phyloP scores from a whole-genome alignment of 2,113 vertebrate species.

The Ictalurus furcatus region DNA sequence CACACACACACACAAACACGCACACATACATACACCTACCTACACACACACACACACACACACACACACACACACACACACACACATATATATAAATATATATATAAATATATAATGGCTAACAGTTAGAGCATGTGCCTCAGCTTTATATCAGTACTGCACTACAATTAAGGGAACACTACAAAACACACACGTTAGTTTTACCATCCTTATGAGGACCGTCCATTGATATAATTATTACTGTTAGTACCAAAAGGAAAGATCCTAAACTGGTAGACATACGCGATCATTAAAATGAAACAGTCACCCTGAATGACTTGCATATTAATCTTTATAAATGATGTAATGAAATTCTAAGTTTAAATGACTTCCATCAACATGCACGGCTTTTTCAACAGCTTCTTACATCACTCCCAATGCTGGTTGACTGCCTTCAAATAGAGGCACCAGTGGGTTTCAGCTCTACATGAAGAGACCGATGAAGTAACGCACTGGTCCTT shows the following conservation, averaged over 20 bases:
- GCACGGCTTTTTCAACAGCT: neutral
- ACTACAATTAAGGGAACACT: conserved; percentile 30
- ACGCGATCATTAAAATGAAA: neutral
- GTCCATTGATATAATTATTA: neutral
- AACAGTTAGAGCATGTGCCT: conserved; percentile 19
- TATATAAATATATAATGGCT: conserved; percentile 45
- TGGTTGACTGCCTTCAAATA: neutral
- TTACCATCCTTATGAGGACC: neutral
- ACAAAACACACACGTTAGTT: conserved; percentile 31
- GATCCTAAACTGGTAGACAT: neutral
- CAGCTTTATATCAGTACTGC: conserved; percentile 26
- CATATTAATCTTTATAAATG: neutral
- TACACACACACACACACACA: no score
- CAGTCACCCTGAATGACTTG: neutral
- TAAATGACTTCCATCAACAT: neutral
- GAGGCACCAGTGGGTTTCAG: neutral
- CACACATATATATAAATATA: neutral
- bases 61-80: neutral
- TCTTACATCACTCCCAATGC: neutral
- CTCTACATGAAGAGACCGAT: neutral
- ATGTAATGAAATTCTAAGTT: neutral
- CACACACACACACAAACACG: neutral
- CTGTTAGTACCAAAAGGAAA: neutral
- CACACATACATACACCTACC: no score
- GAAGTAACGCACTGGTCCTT: neutral